Evolutionary conservation across 23 tunicate genomes (phyloP).

Genomic region (Phallusia fumigata): DNA sequence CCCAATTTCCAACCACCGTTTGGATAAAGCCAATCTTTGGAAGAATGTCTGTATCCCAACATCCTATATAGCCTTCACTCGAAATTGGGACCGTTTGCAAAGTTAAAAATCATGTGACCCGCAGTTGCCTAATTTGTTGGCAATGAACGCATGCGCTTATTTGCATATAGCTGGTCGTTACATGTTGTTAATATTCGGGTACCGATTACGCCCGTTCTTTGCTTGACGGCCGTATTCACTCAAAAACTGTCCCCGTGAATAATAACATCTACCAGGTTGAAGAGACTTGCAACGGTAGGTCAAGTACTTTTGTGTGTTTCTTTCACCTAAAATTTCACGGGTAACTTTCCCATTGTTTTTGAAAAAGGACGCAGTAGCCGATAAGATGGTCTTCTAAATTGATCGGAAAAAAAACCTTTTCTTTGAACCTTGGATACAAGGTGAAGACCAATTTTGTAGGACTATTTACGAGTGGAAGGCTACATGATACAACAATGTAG

Average conservation of each 20-base stretch:
- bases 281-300: conserved; percentile 42
- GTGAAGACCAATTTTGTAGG: conserved; percentile 30
- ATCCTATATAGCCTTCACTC: too few relatives aligned
- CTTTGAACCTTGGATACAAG: conserved; percentile 20
- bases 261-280: conserved; percentile 40
- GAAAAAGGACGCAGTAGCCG: not conserved
- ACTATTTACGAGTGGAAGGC: conserved; percentile 34
- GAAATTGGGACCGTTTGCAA: too few relatives aligned
- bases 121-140: too few relatives aligned
- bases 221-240: conserved; percentile 4
- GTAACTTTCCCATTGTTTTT: conserved; percentile 54
- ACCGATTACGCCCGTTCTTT: too few relatives aligned
- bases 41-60: not conserved
- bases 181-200: too few relatives aligned
- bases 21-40: too few relatives aligned
- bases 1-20: too few relatives aligned
- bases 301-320: conserved; percentile 41
- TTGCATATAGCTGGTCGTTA: too few relatives aligned
- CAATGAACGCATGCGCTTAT: too few relatives aligned
- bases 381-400: too few relatives aligned
- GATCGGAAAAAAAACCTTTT: too few relatives aligned
- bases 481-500: conserved; percentile 46
- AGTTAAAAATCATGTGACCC: too few relatives aligned
- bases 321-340: conserved; percentile 38
- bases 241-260: conserved; percentile 50